Percentiles rank a stretch among this genome's conserved stretches.
Evolutionary conservation across 1,140 invertebrate species (phyloP).

Genomic region (Drosophila seguyi): DNA sequence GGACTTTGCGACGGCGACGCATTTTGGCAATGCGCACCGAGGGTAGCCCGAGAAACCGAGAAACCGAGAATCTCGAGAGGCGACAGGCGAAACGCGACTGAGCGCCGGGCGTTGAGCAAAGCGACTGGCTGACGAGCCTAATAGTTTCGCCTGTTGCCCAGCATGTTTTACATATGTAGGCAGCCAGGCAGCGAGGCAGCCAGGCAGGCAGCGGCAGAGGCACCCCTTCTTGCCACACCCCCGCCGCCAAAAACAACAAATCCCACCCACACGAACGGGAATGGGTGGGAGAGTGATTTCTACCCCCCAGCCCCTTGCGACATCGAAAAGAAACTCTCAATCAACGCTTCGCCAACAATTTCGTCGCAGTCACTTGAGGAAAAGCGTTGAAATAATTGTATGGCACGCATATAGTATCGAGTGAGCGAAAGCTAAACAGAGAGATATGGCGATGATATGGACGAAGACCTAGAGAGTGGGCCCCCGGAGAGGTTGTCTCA

Average conservation of each 20-base stretch:
- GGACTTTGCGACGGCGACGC: constrained; percentile 63
- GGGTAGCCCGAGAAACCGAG: constrained; percentile 10
- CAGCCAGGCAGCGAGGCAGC: no score
- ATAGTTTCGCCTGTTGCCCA: constrained; percentile 61
- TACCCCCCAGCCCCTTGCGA: constrained; percentile 13
- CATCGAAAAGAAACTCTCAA: constrained; percentile 80
- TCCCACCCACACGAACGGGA: constrained; percentile 30
- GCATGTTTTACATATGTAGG: constrained; percentile 61
- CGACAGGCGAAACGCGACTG: constrained; percentile 38
- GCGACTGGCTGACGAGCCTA: constrained; percentile 49
- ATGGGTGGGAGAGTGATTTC: constrained; percentile 5
- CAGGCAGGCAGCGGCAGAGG: constrained; percentile 1
- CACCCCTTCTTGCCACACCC: constrained; percentile 5
- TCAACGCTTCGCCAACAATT: constrained; percentile 74
- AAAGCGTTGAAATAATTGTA: constrained; percentile 60
- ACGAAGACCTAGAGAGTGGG: constrained; percentile 6
- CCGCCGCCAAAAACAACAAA: not conserved
- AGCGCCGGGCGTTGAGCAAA: constrained; percentile 30
- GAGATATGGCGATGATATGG: constrained; percentile 18
- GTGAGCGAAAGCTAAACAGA: constrained; percentile 30
- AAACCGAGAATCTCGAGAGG: constrained; percentile 3
- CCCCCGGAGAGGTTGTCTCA: not conserved
- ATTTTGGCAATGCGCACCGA: constrained; percentile 47
- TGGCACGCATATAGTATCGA: constrained; percentile 15
- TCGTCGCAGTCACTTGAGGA: constrained; percentile 74